Base-by-base conservation (phyloP, 2,113 vertebrate genomes). In the Charadrius vociferus region DNA sequence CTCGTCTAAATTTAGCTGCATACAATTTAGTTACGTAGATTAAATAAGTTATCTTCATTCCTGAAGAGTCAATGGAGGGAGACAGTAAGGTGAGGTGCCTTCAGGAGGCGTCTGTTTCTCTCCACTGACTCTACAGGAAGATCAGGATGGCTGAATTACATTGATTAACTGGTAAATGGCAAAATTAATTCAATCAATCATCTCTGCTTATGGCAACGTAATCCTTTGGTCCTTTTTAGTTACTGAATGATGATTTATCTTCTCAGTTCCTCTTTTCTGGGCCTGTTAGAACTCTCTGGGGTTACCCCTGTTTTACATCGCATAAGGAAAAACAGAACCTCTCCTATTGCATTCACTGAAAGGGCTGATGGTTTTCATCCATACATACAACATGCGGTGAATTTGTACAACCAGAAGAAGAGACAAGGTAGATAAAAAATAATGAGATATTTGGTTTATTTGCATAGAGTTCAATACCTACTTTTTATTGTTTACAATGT, bases 21-120 rank as follows among this genome's bases (percentile, higher is more conserved):
- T 90, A 61, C n/a, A 75, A 85, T 95, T 85, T 59, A 55, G 66
- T 82, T 95, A 85, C 79, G 47, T 67, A 50, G 37, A 90, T 83
- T 91, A 49, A 93, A 81, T 89, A 71, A 78, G 47, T 89, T 55
- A 74, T 71, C 43, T 37, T 86, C 68, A 91, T 95, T 89, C 86
- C 52, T 87, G 17, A 74, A 59, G 77, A 84, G 77, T 52, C 68
- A 61, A 20, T 34, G 61, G n/a, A 84, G 37, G 22, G 14, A 89
- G n/a, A 62, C 3, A 55, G 45, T 19, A 70, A 78, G 70, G 87
- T 43, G 27, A 85, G 36, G 16, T 65, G 52, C 52, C 73, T 93
- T 93, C 91, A 71, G 37, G 37, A 95, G 81, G 47, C 55, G 21
- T 49, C 80, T 94, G 73, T 59, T 94, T 89, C 70, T 74, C 84